phyloP scores from a whole-genome alignment of 2,797 vertebrate genomes.

The Lagocephalus sceleratus region DNA sequence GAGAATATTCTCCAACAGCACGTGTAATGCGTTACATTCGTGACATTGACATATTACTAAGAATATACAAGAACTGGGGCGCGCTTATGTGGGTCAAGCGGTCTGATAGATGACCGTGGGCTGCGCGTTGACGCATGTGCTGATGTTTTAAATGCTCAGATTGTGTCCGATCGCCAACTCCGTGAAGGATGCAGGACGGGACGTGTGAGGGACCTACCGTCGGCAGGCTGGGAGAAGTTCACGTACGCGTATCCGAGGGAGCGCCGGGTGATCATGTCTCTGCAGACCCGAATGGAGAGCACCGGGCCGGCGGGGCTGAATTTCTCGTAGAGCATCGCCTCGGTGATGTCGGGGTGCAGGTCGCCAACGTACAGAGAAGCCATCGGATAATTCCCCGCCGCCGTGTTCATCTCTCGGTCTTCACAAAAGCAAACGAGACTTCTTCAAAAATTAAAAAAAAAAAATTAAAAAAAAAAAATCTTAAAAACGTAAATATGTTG shows the following conservation, averaged over 20 bases:
- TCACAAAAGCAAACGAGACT: slow-evolving; percentile 20
- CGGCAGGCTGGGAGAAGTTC: slow-evolving; percentile 96
- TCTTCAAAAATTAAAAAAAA: slow-evolving; percentile 11
- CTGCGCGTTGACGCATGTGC: not conserved
- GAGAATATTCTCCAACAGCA: slow-evolving; percentile 3
- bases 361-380: slow-evolving; percentile 97
- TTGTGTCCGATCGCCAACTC: no score
- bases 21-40: not conserved
- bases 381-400: slow-evolving; percentile 94
- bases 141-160: no score
- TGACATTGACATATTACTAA: slow-evolving; percentile 9
- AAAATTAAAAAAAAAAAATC: not conserved
- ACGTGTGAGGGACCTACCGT: slow-evolving; percentile 78
- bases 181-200: not conserved
- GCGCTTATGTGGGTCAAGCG: slow-evolving; percentile 59
- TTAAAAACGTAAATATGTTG: not conserved
- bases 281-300: slow-evolving; percentile 94
- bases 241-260: slow-evolving; percentile 98
- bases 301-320: slow-evolving; percentile 97
- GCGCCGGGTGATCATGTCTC: slow-evolving; percentile 96
- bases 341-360: slow-evolving; percentile 96
- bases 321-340: slow-evolving; percentile 99
- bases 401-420: slow-evolving; percentile 83
- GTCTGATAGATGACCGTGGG: not conserved
- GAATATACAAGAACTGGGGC: slow-evolving; percentile 45